A percentile compares a stretch with the other conserved stretches of the same genome.
These are phyloP conservation scores for Tyrannus savana DNA, from an alignment of 2,113 vertebrate species.

Conservation along the genomic window DNA sequence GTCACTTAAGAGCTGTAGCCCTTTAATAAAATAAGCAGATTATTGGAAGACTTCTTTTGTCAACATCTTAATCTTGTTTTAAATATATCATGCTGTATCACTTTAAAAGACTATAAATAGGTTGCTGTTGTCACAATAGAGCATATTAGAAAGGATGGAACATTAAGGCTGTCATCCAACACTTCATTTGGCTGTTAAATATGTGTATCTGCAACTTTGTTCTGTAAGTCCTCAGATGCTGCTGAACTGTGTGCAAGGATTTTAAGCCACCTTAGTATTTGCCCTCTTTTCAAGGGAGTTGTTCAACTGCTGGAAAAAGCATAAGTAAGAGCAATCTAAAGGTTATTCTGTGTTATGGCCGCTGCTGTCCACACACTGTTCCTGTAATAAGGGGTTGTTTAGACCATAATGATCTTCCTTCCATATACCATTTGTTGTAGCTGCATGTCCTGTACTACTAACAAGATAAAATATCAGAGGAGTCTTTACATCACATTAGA, in stretches of 20 bases:
- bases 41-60: neutral
- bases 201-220: neutral
- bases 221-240: neutral
- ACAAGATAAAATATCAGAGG: neutral
- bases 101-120: neutral
- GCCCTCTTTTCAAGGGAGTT: neutral
- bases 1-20: neutral
- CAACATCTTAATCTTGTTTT: neutral
- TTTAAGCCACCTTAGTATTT: neutral
- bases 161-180: neutral
- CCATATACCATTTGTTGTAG: neutral
- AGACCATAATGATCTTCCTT: neutral
- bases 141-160: neutral
- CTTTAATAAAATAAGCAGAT: neutral
- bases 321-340: neutral
- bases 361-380: neutral
- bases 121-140: neutral
- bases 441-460: neutral
- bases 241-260: neutral
- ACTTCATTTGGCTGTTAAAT: neutral
- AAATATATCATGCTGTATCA: neutral
- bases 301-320: neutral
- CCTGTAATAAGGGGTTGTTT: neutral
- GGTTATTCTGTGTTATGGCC: neutral
- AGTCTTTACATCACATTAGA: neutral